Conservation (phyloP, 2,888 invertebrate species). For the Cantharis flavilabris region DNA sequence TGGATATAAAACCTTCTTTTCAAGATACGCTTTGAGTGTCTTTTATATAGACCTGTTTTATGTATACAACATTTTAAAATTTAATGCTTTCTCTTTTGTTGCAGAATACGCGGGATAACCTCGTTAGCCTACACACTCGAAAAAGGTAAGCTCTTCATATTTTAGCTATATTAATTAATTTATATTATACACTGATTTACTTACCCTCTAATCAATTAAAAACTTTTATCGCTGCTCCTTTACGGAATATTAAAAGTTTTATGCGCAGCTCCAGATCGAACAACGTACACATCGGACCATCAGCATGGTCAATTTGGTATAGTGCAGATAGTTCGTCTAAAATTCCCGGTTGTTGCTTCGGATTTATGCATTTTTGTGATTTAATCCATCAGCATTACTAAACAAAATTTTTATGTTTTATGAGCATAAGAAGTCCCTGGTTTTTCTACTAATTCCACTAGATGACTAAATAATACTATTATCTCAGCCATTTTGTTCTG, state of each 20-base stretch:
- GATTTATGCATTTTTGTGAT: too few relatives aligned
- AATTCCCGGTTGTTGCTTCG: too few relatives aligned
- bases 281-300: too few relatives aligned
- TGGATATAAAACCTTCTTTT: slow-evolving; percentile 32
- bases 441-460: too few relatives aligned
- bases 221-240: background rate
- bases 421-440: too few relatives aligned
- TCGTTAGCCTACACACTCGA: slow-evolving; percentile 25
- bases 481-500: background rate
- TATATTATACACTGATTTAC: background rate
- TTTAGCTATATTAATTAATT: background rate
- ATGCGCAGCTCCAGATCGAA: too few relatives aligned
- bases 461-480: background rate
- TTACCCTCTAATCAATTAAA: background rate
- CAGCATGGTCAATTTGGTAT: too few relatives aligned
- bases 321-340: too few relatives aligned
- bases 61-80: slow-evolving; percentile 30
- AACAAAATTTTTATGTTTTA: too few relatives aligned
- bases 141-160: slow-evolving; percentile 18
- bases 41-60: slow-evolving; percentile 32
- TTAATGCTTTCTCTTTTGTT: slow-evolving; percentile 30
- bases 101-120: slow-evolving; percentile 24
- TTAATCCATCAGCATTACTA: too few relatives aligned
- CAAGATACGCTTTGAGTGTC: slow-evolving; percentile 31
- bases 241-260: background rate